Evolutionary conservation across 2,888 invertebrate genomes (phyloP).

Genomic region (Athalia rosae): DNA sequence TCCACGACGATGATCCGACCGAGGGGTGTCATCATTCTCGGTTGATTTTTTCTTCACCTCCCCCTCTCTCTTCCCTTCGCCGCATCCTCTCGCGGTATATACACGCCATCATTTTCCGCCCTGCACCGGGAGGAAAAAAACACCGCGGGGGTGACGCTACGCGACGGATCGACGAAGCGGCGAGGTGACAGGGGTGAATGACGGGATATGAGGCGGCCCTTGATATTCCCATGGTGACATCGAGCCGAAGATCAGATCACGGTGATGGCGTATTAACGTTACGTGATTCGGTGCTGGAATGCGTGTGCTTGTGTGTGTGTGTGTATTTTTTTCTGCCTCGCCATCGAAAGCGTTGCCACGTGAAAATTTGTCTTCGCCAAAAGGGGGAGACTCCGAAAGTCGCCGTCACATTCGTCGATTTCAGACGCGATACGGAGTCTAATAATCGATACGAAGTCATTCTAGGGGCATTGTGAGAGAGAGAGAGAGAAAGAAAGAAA

Average conservation of each 20-base stretch:
- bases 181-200: background rate
- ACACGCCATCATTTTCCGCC: slow-evolving; percentile 6
- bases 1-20: slow-evolving; percentile 19
- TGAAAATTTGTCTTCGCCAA: too few relatives aligned
- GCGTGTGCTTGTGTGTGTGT: background rate
- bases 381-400: too few relatives aligned
- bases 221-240: too few relatives aligned
- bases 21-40: slow-evolving; percentile 14
- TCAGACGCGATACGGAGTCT: background rate
- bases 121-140: background rate
- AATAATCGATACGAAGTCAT: background rate
- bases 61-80: background rate
- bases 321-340: slow-evolving; percentile 1
- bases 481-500: too few relatives aligned
- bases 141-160: background rate
- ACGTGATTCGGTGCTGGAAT: slow-evolving; percentile 11
- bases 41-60: background rate
- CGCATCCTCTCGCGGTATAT: slow-evolving; percentile 4
- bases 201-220: too few relatives aligned
- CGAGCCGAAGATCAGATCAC: slow-evolving; percentile 3
- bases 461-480: background rate
- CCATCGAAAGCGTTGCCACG: background rate
- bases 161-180: background rate
- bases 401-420: background rate
- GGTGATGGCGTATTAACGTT: slow-evolving; percentile 2